phyloP scores from a whole-genome alignment of 2,113 vertebrate genomes.

The Sisor rabdophorus region DNA sequence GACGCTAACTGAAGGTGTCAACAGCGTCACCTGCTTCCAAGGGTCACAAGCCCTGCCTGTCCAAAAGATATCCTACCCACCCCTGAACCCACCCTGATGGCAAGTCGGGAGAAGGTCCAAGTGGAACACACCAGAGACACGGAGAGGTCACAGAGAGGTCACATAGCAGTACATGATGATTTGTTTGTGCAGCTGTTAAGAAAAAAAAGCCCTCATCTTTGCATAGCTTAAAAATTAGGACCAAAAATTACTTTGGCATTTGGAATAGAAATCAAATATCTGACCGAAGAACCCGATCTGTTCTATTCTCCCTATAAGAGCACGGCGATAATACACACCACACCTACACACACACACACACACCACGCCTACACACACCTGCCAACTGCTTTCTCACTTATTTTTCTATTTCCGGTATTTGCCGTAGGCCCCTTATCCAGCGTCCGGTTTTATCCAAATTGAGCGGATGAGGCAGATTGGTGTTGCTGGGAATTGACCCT shows the following conservation, averaged over 20 bases:
- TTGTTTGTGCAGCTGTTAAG: neutral
- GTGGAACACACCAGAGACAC: constrained; percentile 17
- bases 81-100: constrained; percentile 16
- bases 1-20: constrained; percentile 58
- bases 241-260: constrained; percentile 46
- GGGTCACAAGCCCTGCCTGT: neutral
- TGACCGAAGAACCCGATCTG: neutral
- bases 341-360: neutral
- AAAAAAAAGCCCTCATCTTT: constrained; percentile 20
- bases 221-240: constrained; percentile 42
- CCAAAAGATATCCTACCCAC: constrained; percentile 16
- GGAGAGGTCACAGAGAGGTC: constrained; percentile 1
- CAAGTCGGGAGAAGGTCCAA: constrained; percentile 21
- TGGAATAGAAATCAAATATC: constrained; percentile 10
- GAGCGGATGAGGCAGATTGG: too few relatives aligned
- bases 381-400: neutral
- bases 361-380: neutral
- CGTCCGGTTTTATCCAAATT: too few relatives aligned
- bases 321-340: neutral
- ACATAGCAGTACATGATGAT: neutral
- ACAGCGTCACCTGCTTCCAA: constrained; percentile 60
- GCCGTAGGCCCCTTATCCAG: too few relatives aligned
- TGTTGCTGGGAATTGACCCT: too few relatives aligned
- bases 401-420: too few relatives aligned
- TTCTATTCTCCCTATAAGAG: neutral